Percentiles rank a stretch among this genome's conserved stretches.
Conservation (phyloP, 2,888 invertebrate species). For the Ichneumon xanthorius region DNA sequence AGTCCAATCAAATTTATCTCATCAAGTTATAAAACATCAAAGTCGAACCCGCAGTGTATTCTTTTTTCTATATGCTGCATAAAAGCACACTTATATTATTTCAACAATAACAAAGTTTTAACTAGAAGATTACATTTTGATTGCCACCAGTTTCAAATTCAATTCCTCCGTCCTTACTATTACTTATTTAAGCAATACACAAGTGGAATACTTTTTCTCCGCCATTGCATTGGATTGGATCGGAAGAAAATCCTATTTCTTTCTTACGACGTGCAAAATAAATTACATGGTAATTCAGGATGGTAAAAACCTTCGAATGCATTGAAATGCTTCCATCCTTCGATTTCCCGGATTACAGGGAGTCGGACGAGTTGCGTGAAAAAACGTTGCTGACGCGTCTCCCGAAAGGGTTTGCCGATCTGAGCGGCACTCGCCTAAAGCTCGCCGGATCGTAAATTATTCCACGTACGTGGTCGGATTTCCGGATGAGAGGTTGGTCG, state of each 20-base stretch:
- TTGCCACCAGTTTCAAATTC: no score
- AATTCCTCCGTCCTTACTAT: no score
- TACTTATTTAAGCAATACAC: neutral
- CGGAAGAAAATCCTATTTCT: neutral
- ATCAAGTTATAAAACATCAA: no score
- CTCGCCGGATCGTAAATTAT: constrained; percentile 64
- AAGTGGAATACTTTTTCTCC: no score
- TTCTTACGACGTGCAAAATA: neutral
- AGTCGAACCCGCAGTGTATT: no score
- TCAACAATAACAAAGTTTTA: no score
- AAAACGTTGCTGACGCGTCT: constrained; percentile 42
- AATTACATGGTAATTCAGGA: neutral
- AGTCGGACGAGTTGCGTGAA: constrained; percentile 26
- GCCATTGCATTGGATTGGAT: no score
- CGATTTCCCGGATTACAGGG: neutral
- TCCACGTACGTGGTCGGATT: constrained; percentile 68
- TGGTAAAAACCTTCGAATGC: neutral
- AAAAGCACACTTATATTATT: no score
- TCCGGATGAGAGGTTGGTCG: constrained; percentile 60
- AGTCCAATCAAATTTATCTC: no score
- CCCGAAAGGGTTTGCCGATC: constrained; percentile 53
- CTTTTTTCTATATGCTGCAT: no score
- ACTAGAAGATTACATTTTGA: no score
- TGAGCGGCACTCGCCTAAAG: constrained; percentile 41
- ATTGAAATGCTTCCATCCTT: neutral